Conservation (phyloP, 2,797 vertebrate genomes). For the Malurus leucopterus region DNA sequence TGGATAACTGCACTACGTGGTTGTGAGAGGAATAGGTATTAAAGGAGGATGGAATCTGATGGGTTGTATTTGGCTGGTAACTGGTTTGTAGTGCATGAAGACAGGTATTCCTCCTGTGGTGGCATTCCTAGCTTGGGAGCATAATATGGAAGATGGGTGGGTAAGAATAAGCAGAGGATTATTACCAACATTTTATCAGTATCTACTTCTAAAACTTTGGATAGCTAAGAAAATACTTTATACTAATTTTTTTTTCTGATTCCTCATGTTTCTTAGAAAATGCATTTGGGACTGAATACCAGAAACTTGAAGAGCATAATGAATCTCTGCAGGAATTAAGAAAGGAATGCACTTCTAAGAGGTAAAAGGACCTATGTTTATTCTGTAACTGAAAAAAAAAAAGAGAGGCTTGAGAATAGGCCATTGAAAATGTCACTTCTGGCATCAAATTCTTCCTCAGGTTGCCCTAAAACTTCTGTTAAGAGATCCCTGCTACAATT, state of each 20-base stretch:
- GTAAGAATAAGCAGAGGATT: background rate
- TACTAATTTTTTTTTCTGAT: background rate
- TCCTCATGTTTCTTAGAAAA: conserved; percentile 74
- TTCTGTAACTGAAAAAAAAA: background rate
- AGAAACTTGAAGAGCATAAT: conserved; percentile 84
- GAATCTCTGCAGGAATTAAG: conserved; percentile 84
- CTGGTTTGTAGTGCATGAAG: background rate
- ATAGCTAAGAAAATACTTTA: background rate
- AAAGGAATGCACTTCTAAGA: conserved; percentile 93
- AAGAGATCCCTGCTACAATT: background rate
- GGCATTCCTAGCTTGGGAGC: background rate
- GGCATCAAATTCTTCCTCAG: background rate
- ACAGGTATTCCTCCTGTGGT: background rate
- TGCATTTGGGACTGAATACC: conserved; percentile 78
- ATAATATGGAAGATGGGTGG: background rate
- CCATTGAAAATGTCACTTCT: background rate
- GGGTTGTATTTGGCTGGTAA: background rate
- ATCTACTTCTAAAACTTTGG: background rate
- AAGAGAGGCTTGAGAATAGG: background rate
- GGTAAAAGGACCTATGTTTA: conserved; percentile 70
- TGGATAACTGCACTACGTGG: background rate
- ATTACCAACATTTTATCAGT: background rate
- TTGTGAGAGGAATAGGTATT: background rate
- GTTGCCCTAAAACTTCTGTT: background rate
- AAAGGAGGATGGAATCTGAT: background rate